A percentile compares a stretch with the other conserved stretches of the same genome.
Conservation (phyloP, 92 coral and sea anemone genomes). For the Parazoanthus darwini region DNA sequence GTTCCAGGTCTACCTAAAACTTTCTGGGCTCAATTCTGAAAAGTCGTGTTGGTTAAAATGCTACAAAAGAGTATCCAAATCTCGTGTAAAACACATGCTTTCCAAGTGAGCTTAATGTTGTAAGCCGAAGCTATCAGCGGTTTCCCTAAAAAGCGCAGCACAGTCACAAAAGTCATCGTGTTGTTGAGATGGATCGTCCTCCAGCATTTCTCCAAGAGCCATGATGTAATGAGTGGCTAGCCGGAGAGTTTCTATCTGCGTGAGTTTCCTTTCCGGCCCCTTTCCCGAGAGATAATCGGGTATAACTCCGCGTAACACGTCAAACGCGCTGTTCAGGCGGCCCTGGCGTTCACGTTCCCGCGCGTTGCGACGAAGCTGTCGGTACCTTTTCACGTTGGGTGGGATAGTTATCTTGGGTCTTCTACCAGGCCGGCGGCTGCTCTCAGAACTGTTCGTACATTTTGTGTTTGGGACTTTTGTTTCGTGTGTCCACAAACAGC, state of each 20-base stretch:
- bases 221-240: conserved; percentile 93
- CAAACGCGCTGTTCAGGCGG: conserved; percentile 93
- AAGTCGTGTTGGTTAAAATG: neutral
- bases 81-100: neutral
- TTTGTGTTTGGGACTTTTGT: conserved; percentile 6
- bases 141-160: conserved; percentile 51
- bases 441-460: conserved; percentile 40
- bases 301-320: conserved; percentile 93
- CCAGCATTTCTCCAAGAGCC: conserved; percentile 93
- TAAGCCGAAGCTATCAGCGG: conserved; percentile 19
- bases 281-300: conserved; percentile 97
- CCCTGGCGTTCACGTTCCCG: conserved; percentile 98
- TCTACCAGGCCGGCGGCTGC: conserved; percentile 54
- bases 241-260: conserved; percentile 93
- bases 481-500: conserved; percentile 17
- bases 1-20: neutral
- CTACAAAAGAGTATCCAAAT: neutral
- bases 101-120: neutral
- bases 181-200: conserved; percentile 66
- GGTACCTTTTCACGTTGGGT: conserved; percentile 81
- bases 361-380: conserved; percentile 97
- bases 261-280: conserved; percentile 96
- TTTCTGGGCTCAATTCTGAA: neutral
- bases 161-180: conserved; percentile 76
- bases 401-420: conserved; percentile 79